phyloP scores from a whole-genome alignment of 2,797 vertebrate species.

The Myotis findleyi region DNA sequence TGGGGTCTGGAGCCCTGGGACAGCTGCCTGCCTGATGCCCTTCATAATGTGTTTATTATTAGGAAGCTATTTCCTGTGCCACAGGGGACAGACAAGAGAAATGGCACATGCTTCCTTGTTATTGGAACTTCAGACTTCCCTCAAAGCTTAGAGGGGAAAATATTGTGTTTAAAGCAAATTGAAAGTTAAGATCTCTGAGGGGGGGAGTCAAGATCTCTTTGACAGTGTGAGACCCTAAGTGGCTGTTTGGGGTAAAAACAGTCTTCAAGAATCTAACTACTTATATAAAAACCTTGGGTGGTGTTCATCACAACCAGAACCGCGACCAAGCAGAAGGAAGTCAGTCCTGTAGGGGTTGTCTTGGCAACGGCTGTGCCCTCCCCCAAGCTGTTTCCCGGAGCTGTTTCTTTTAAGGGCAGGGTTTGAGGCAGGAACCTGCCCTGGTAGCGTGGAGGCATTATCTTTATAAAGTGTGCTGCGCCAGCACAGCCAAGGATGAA shows the following conservation, averaged over 20 bases:
- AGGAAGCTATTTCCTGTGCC: constrained; percentile 12
- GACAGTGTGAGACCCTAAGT: constrained; percentile 34
- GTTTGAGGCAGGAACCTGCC: no score
- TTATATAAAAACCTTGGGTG: no score
- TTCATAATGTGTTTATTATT: background rate
- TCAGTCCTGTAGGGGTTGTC: no score
- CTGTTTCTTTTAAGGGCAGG: no score
- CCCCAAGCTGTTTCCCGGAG: no score
- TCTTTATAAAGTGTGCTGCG: no score
- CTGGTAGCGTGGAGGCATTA: no score
- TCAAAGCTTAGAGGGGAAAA: background rate
- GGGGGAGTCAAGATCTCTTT: background rate
- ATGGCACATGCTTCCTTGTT: background rate
- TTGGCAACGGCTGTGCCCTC: no score
- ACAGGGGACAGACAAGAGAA: background rate
- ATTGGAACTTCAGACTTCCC: background rate
- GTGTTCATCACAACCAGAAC: no score
- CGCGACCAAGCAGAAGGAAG: no score
- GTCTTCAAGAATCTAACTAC: background rate
- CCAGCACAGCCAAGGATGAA: no score
- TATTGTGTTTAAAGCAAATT: background rate
- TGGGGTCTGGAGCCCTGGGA: background rate
- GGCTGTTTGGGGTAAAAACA: constrained; percentile 48
- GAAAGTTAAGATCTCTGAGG: background rate
- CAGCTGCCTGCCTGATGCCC: background rate